Base-by-base conservation (phyloP, 2,113 vertebrate species). In the Taurulus bubalis region DNA sequence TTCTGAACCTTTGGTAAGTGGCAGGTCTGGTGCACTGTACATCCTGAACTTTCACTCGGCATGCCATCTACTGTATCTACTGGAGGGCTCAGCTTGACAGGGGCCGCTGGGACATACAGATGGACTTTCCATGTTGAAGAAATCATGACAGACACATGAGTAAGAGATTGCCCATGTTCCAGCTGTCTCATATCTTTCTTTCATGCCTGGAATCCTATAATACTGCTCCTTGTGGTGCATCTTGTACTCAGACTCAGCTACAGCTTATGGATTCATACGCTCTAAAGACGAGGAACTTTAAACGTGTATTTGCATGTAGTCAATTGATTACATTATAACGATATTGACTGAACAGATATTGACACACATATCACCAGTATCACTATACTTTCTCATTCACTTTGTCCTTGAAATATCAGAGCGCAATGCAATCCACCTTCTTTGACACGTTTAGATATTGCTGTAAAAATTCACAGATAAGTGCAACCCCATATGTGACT, bases 111-210 rank as follows among this genome's bases (percentile, higher is more conserved):
- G 91, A 92, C 65, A 75, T 63, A 68, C 77, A 92, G 85, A 92
- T 94, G 92, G 90, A 89, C 77, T 92, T 93, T 93, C 80, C 72
- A 89, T 92, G 89, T 92, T 77, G 74, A 86, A 92, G 79, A 83
- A 82, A 86, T 70, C 85, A 79, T 85, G 79, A 85, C 83, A 82
- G 84, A 75, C 74, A 67, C 72, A 91, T 88, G 82, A 88, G 84
- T 84, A 83, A 85, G 80, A 83, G 69, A 63, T 63, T 75, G 65
- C 30, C 38, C 20, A 47, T 34, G 59, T 79, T 78, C 28, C 77
- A 77, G 77, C 58, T 71, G 34, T 78, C 84, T 77, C 30, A 63
- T 63, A 38, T 85, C 18, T 62, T 63, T 45, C 38, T 34, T 58
- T 45, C 15, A 5, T 73, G 72, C 51, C 22, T 79, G n/a, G 24